Base-by-base conservation (phyloP, 1,140 invertebrate species). In the Papilio xuthus region DNA sequence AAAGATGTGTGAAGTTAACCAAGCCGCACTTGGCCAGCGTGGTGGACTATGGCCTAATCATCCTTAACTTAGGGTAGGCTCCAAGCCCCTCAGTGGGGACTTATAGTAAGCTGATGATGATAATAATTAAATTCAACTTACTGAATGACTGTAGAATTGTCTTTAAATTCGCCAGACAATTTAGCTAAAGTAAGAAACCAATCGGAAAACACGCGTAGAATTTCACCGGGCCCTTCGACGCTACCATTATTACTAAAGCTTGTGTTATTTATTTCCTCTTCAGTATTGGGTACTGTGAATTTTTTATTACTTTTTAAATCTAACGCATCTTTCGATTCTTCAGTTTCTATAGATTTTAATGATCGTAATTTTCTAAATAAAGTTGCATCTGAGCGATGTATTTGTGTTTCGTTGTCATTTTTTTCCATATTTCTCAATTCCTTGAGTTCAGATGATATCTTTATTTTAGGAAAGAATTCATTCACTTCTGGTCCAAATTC, bases 161-260 rank as follows among this genome's bases (percentile, higher is more conserved):
- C 37, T 23, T 41, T 32, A 20, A 60, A 76, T 47, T 76, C 74
- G 23, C 74, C 74, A 60, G 74, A 76, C 9, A 76, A 47, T 63
- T 76, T 76, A 2, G 74, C 74, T 63, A 76, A 42, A 18, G 53
- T 76, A n/a, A 76, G 12, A 42, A 76, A 76, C 74, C 53, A 76
- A 42, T 76, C 74, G 13, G 74, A 76, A 23, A 76, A 20, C 13
- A 76, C n/a, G 23, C 41, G 74, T 41, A 76, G 63, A 9, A 76
- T 63, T 42, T 76, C 74, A 41, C 56, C 42, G 8, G 56, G 37
- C 8, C 74, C 42, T 15, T 41, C 28, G 4, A 42, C n/a, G 42
- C 4, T 76, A 60, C 41, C 23, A 60, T 76, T 76, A 20, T 60
- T 8, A 20, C 15, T 76, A 18, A 42, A 20, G 12, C 3, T 63